These are phyloP conservation scores for Macrotus californicus DNA, from an alignment of 2,113 vertebrate species.

Conservation along the genomic window DNA sequence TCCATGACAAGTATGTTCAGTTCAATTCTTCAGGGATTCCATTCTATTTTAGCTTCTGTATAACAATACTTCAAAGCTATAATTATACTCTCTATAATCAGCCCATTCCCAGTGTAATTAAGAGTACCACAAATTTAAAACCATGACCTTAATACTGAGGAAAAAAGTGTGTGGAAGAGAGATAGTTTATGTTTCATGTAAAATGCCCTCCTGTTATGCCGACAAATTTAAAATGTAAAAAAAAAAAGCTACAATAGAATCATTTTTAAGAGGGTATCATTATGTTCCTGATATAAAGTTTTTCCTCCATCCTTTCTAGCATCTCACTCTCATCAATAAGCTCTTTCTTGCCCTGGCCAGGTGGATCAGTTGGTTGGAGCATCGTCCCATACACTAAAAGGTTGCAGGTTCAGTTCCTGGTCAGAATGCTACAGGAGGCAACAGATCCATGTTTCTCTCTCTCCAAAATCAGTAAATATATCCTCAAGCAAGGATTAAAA, in stretches of 20 bases:
- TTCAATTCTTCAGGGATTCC: conserved; percentile 31
- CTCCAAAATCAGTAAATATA: too few relatives aligned
- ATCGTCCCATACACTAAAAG: too few relatives aligned
- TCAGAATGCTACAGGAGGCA: too few relatives aligned
- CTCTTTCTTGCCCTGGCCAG: not conserved
- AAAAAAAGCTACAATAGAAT: not conserved
- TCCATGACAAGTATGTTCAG: not conserved
- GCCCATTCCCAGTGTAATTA: conserved; percentile 47
- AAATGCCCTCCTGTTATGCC: conserved; percentile 25
- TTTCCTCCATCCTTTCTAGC: not conserved
- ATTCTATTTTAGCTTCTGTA: conserved; percentile 55
- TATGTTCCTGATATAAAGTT: not conserved
- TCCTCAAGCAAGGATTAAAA: too few relatives aligned
- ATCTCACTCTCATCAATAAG: conserved; percentile 1
- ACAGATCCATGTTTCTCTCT: too few relatives aligned
- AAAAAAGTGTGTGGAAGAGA: conserved; percentile 28
- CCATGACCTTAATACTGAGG: not conserved
- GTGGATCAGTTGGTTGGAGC: too few relatives aligned
- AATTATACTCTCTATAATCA: conserved; percentile 58
- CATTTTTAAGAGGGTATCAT: conserved; percentile 16
- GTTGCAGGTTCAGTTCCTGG: too few relatives aligned
- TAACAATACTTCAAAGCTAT: conserved; percentile 47
- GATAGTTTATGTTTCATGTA: not conserved
- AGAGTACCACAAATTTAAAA: conserved; percentile 57
- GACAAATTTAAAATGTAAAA: conserved; percentile 40